Base-by-base conservation (phyloP, 2,797 vertebrate genomes). In the Acrocephalus scirpaceus region DNA sequence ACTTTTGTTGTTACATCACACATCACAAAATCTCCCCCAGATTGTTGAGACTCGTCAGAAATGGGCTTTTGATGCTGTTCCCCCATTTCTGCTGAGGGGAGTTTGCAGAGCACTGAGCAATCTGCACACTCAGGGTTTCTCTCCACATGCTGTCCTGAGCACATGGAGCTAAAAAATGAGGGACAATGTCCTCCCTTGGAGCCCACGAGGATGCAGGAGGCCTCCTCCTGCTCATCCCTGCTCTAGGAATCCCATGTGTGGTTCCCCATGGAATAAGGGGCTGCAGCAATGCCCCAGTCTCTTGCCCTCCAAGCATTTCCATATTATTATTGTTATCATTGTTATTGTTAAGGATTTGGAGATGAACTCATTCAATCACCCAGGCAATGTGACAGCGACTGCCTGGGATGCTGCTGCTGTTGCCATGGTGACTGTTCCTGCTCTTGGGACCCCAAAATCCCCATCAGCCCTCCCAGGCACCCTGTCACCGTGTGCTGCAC, bases 371-470 rank as follows among this genome's bases (percentile, higher is more conserved):
- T 97, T 95, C 97, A 90, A 94, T 96, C 96, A 80, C 82, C 54
- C 56, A 82, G 42, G 60, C 30, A 23, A 65, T 64, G 95, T 92
- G 97, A 97, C 97, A 96, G 96, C 8, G 51, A 96, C 96, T 77
- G 95, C 96, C 96, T 97, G 96, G 90, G 97, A 97, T 97, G 97
- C 96, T 98, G 98, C 97, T 97, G 96, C 76, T 75, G 97, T 97
- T 96, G 94, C 97, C 96, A 98, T 97, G 97, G 98, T 62, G 98
- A 98, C 97, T 27, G n/a, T 47, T 40, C 96, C 92, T 16, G 44
- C 91, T 81, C 34, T 2, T 38, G 95, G 95, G 66, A 94, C 94
- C 93, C 96, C 75, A 7, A 91, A 93, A 96, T 94, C 77, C 90
- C 90, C 69, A 86, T 71, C 95, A 86, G 74, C 89, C 74, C 71